Percentiles rank a stretch among this genome's conserved stretches.
Evolutionary conservation across 2,888 invertebrate species (phyloP).

Genomic region (Rhimphoctona megacephalus): DNA sequence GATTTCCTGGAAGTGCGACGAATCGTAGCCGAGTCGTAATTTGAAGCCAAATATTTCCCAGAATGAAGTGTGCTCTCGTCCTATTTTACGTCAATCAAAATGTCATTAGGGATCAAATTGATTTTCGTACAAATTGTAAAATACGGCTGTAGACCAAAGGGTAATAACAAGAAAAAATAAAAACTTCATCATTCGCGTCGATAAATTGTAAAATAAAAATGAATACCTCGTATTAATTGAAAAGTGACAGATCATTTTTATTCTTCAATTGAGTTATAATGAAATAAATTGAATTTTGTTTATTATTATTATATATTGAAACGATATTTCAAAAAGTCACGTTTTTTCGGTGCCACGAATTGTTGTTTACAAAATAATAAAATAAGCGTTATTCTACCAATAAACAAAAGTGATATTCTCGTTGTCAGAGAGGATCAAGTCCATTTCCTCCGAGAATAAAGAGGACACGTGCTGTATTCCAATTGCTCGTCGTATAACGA

Average conservation of each 20-base stretch:
- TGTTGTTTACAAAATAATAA: not conserved
- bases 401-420: slow-evolving; percentile 11
- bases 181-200: not conserved
- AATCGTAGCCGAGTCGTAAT: not conserved
- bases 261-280: not conserved
- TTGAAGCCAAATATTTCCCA: not conserved
- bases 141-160: not conserved
- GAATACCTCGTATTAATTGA: not conserved
- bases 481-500: slow-evolving; percentile 16
- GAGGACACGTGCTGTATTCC: slow-evolving; percentile 22
- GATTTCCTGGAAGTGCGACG: slow-evolving; percentile 11
- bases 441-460: slow-evolving; percentile 22
- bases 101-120: slow-evolving; percentile 19
- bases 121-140: not conserved
- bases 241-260: not conserved
- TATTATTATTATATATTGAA: not conserved
- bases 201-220: not conserved
- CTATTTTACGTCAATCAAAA: slow-evolving; percentile 14
- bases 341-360: not conserved
- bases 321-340: not conserved
- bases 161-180: not conserved
- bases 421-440: not conserved
- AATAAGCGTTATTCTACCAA: not conserved
- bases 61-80: not conserved
- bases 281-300: not conserved